These are phyloP conservation scores for Polyploca ridens DNA, from an alignment of 2,888 invertebrate genomes.

Conservation along the genomic window DNA sequence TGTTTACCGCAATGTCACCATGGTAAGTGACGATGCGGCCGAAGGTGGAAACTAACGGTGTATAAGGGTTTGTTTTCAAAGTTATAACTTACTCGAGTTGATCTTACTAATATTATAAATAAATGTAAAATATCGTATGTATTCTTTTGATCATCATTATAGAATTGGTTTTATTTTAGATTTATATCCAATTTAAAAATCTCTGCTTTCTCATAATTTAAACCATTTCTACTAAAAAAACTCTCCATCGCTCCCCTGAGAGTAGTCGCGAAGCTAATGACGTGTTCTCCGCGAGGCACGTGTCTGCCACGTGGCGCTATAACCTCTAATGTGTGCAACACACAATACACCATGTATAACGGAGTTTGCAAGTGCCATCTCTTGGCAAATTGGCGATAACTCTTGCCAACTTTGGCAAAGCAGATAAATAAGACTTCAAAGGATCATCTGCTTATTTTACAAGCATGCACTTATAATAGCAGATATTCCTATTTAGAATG, in stretches of 20 bases:
- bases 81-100: no score
- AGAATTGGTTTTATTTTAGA: no score
- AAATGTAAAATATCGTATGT: no score
- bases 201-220: slow-evolving; percentile 4
- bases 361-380: slow-evolving; percentile 33
- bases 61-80: no score
- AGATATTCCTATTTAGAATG: no score
- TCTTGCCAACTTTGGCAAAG: background rate
- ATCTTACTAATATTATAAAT: no score
- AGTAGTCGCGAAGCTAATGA: slow-evolving; percentile 73
- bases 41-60: no score
- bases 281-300: slow-evolving; percentile 71
- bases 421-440: background rate
- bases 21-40: no score
- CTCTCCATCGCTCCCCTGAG: slow-evolving; percentile 58
- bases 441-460: background rate
- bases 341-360: slow-evolving; percentile 22
- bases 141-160: no score
- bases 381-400: slow-evolving; percentile 25
- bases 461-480: no score
- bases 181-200: no score
- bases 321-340: slow-evolving; percentile 59
- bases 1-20: no score
- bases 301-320: slow-evolving; percentile 70
- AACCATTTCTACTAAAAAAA: slow-evolving; percentile 38